Base-by-base conservation (phyloP, 2,113 vertebrate species). In the Halcyon senegalensis region DNA sequence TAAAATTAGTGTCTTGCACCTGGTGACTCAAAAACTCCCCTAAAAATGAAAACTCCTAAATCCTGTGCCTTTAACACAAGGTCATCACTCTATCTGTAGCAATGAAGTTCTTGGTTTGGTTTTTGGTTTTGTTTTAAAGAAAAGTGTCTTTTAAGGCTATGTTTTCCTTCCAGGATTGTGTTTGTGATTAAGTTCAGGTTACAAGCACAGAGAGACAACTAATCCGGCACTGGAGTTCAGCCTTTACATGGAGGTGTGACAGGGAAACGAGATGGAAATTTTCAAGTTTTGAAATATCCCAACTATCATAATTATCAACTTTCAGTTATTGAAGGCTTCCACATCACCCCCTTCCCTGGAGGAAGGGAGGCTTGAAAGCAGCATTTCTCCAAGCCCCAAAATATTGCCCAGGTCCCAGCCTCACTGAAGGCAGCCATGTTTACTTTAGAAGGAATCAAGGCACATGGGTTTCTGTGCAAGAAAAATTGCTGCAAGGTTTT, bases 171-270 rank as follows among this genome's bases (percentile, higher is more conserved):
- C 63, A 88, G 64, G 44, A 7, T 1, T 75, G 39, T 63, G 43
- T 51, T 33, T 86, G 43, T 67, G 20, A 75, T 70, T 48, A 89
- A 78, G 30, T 82, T 87, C 89, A 96, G 62, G 62, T 87, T 87
- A 35, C 48, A 30, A 39, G 33, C 62, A 18, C 37, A n/a, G 35
- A 23, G 28, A 81, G 46, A 55, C 13, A 41, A 33, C 19, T 53
- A 33, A 41, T 33, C 60, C 56, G 69, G 27, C 30, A 21, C 16
- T 82, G 60, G 33, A 63, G 11, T 50, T 66, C 66, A 68, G 58
- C 44, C 10, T 76, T 69, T 75, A 11, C 15, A 10, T 6, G 31
- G 68, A 89, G 17, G 9, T 0, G 0, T 72, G 62, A 48, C 0
- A 0, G 10, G 33, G 48, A 93, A 80, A 64, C 35, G 30, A 4